Base-by-base conservation (phyloP, 2,113 vertebrate species). In the Rhynchopsitta pachyrhyncha region DNA sequence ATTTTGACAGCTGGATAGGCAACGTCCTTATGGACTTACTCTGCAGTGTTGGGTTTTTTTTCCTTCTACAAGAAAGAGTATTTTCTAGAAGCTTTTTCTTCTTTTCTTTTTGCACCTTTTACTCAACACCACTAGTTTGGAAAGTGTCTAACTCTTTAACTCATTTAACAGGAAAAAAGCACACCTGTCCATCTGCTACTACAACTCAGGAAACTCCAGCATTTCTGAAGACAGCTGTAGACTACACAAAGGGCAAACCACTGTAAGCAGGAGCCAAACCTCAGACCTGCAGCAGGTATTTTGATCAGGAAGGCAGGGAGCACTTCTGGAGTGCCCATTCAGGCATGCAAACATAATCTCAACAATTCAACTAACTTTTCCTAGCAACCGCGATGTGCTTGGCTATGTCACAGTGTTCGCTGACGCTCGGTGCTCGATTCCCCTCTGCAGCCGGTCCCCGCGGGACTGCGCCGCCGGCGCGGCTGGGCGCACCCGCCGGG, bases 341-440 rank as follows among this genome's bases (percentile, higher is more conserved):
- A 46, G 20, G 28, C 70, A 27, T 0, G 39, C 28, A 11, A 73
- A 28, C 29, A 5, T 3, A 5, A 24, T 0, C 23, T 37, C 53
- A 33, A 12, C 71, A 24, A 17, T 2, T 18, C 42, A 19, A 37
- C 5, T 1, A 87, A 91, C 71, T 95, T 80, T 86, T 67, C 46
- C 59, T 2, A 35, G 59, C 41, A 39, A 6, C 41, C 4, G n/a
- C 31, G 31, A 11, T 3, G 33, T 0, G 25, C 69, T n/a, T 5
- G 67, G 37, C 59, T 18, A 4, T 17, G 14, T 3, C 0, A 20
- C 0, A 6, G 29, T 1, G 2, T 0, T 12, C 1, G 52, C 52
- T 1, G 33, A 0, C 13, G 6, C 55, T 41, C 23, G 14, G 68
- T 4, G 10, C 22, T 23, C 3, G 6, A 47, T 12, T 4, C 8